Percentiles rank a stretch among this genome's conserved stretches.
Evolutionary conservation across 1,140 invertebrate species (phyloP).

Genomic region (Atta texana): DNA sequence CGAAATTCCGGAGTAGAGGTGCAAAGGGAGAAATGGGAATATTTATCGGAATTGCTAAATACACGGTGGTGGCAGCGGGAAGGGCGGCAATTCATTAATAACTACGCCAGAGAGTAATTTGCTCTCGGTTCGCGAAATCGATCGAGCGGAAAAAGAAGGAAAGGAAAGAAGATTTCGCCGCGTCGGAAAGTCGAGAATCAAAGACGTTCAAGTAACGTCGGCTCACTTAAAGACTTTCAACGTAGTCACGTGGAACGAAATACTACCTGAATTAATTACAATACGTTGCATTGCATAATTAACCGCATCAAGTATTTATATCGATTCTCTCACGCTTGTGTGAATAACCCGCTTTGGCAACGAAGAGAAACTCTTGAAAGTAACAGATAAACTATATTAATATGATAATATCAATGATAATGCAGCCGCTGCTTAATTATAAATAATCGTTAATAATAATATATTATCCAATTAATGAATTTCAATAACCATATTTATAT

Average conservation of each 20-base stretch:
- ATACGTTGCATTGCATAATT: conserved; percentile 57
- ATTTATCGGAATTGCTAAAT: conserved; percentile 61
- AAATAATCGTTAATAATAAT: conserved; percentile 38
- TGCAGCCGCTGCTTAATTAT: conserved; percentile 32
- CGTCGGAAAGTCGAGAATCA: conserved; percentile 34
- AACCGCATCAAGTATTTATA: conserved; percentile 35
- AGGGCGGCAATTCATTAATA: conserved; percentile 53
- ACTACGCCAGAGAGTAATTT: conserved; percentile 52
- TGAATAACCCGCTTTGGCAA: conserved; percentile 5
- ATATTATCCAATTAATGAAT: conserved; percentile 41
- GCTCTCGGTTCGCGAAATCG: conserved; percentile 39
- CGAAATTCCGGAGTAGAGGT: conserved; percentile 14
- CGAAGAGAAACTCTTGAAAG: conserved; percentile 6
- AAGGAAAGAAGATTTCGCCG: conserved; percentile 36
- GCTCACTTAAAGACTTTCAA: conserved; percentile 43
- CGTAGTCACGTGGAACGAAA: conserved; percentile 50
- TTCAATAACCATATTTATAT: conserved; percentile 12
- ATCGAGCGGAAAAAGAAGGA: conserved; percentile 34
- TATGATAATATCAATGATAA: conserved; percentile 29
- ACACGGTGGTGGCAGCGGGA: not conserved
- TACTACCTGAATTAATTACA: conserved; percentile 65
- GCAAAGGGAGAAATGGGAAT: conserved; percentile 26
- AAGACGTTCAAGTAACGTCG: conserved; percentile 36
- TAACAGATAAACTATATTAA: conserved; percentile 30
- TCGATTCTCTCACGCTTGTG: conserved; percentile 36